Evolutionary conservation across 2,797 vertebrate species (phyloP).

Genomic region (Gymnoscopelus microlampas): DNA sequence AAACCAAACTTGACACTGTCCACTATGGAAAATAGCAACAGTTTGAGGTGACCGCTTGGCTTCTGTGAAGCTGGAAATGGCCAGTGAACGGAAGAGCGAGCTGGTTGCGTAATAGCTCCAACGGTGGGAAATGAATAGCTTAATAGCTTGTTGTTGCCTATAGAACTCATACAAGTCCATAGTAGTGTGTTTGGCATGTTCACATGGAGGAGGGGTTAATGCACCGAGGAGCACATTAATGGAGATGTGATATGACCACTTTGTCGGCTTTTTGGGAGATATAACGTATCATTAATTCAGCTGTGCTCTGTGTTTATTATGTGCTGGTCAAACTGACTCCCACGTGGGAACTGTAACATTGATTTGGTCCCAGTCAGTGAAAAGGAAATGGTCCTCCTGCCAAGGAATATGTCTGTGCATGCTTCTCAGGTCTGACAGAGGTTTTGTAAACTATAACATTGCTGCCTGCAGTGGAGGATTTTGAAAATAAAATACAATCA

Average conservation of each 20-base stretch:
- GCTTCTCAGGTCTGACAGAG: too few species aligned
- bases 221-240: constrained; percentile 44
- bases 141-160: constrained; percentile 47
- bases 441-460: too few species aligned
- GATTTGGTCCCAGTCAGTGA: not conserved
- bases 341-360: constrained; percentile 3
- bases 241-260: constrained; percentile 19
- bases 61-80: constrained; percentile 38
- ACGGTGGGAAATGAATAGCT: constrained; percentile 45
- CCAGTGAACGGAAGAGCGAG: constrained; percentile 36
- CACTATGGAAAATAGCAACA: constrained; percentile 43
- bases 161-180: constrained; percentile 46
- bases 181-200: constrained; percentile 31
- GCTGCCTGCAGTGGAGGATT: too few species aligned
- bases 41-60: constrained; percentile 30
- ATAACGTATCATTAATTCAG: not conserved
- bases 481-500: too few species aligned
- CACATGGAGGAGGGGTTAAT: constrained; percentile 45
- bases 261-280: constrained; percentile 18
- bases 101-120: constrained; percentile 26
- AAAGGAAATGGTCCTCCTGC: too few species aligned
- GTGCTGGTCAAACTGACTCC: constrained; percentile 28
- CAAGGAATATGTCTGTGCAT: too few species aligned
- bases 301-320: constrained; percentile 9
- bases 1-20: constrained; percentile 54